Percentiles rank a stretch among this genome's conserved stretches.
phyloP scores from a whole-genome alignment of 2,113 vertebrate genomes.

The Bagarius yarrelli region DNA sequence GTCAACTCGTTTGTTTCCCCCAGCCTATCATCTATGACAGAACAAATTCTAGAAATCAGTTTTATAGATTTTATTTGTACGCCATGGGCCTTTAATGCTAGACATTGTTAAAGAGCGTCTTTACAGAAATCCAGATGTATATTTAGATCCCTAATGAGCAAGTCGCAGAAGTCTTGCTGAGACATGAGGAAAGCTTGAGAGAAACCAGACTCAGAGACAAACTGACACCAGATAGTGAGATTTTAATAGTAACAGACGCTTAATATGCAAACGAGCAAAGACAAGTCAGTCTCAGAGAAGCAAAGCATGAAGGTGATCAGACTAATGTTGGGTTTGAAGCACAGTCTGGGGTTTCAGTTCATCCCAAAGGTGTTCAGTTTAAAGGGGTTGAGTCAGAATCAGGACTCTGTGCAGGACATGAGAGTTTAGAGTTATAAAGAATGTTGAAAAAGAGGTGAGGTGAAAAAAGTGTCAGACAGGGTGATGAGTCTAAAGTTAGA shows the following conservation, averaged over 20 bases:
- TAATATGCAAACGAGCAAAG: not conserved
- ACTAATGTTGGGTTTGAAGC: no score
- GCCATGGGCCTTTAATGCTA: no score
- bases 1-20: not conserved
- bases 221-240: not conserved
- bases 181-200: not conserved
- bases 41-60: not conserved
- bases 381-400: no score
- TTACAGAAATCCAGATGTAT: not conserved
- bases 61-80: not conserved
- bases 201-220: not conserved
- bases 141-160: not conserved
- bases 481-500: no score
- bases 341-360: no score
- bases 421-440: no score
- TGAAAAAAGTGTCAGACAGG: no score
- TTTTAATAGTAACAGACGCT: slow-evolving; percentile 8
- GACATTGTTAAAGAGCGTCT: not conserved
- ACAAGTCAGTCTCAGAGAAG: no score
- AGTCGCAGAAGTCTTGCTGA: not conserved
- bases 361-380: no score
- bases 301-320: no score
- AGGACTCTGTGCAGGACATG: no score
- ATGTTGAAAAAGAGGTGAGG: no score
- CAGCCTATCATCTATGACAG: not conserved